These are phyloP conservation scores for Nannospalax galili DNA, from an alignment of 2,113 vertebrate species.

Conservation along the genomic window DNA sequence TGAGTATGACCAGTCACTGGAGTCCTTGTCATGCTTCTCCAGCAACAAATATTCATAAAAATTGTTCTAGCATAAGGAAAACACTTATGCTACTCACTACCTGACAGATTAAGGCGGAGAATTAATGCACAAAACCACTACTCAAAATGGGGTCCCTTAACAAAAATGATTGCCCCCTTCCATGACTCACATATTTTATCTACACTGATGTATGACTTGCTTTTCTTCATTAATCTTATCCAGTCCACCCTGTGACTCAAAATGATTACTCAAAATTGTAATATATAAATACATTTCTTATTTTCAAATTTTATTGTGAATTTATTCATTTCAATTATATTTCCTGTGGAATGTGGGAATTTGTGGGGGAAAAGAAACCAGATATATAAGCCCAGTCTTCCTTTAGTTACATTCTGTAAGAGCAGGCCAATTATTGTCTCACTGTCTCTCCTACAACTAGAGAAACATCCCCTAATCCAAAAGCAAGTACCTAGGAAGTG, in stretches of 20 bases:
- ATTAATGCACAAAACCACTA: conserved; percentile 3
- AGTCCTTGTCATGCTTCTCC: not conserved
- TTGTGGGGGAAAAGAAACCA: not conserved
- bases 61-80: not conserved
- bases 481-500: not conserved
- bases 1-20: not conserved
- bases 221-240: conserved; percentile 44
- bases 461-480: not conserved
- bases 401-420: not conserved
- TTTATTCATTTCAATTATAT: conserved; percentile 21
- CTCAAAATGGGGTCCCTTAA: not conserved
- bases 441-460: not conserved
- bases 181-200: not conserved
- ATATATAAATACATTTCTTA: not conserved
- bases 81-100: not conserved
- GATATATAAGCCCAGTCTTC: not conserved
- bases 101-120: not conserved
- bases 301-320: conserved; percentile 36
- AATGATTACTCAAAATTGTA: not conserved
- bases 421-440: not conserved
- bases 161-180: not conserved
- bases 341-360: not conserved
- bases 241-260: not conserved
- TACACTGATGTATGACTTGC: not conserved
- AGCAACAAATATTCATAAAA: not conserved